Conservation (phyloP, 2,113 vertebrate species). For the Oncorhynchus nerka region DNA sequence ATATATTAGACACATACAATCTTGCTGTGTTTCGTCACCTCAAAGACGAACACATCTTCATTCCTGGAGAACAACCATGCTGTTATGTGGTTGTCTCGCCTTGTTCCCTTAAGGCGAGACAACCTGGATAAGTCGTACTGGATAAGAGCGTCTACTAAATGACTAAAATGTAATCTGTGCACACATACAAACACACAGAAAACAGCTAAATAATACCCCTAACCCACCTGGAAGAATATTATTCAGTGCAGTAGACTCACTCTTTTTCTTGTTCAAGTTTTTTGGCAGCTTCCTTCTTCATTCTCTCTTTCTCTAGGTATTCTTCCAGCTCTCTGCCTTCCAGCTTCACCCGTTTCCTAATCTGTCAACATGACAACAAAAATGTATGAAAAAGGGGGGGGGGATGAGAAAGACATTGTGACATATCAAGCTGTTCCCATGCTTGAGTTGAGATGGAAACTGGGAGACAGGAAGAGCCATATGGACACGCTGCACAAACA, state of each 20-base stretch:
- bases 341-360: slow-evolving; percentile 92
- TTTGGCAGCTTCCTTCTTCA: slow-evolving; percentile 96
- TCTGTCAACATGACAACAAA: slow-evolving; percentile 62
- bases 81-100: too few species aligned
- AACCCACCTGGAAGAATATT: too few species aligned
- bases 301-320: slow-evolving; percentile 91
- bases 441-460: slow-evolving; percentile 10
- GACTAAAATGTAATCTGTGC: too few species aligned
- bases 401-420: neutral
- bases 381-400: neutral
- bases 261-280: slow-evolving; percentile 98
- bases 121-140: too few species aligned
- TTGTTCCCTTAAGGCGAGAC: too few species aligned
- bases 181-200: too few species aligned
- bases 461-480: neutral
- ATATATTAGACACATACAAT: slow-evolving; percentile 9
- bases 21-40: neutral
- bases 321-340: slow-evolving; percentile 97
- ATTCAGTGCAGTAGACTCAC: slow-evolving; percentile 71
- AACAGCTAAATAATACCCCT: too few species aligned
- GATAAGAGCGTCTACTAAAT: too few species aligned
- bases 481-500: slow-evolving; percentile 2
- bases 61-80: neutral
- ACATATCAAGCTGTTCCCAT: slow-evolving; percentile 16
- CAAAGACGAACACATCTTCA: neutral